A percentile compares a stretch with the other conserved stretches of the same genome.
These are phyloP conservation scores for Proales similis DNA, from an alignment of 1,140 invertebrate species.

Conservation along the genomic window DNA sequence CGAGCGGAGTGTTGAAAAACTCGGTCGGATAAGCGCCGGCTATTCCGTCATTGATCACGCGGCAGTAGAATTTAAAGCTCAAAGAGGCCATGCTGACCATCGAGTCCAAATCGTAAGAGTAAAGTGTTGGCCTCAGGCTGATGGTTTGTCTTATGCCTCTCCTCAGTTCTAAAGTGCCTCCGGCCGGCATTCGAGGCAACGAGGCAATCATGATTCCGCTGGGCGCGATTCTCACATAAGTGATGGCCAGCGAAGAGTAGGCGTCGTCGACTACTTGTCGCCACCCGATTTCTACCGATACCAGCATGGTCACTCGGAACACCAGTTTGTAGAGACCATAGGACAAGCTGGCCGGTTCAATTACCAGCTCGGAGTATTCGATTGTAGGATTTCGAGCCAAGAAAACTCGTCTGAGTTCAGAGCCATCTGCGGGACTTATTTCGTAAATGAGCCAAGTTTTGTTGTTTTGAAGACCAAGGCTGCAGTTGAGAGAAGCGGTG, in stretches of 20 bases:
- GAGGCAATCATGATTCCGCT: neutral
- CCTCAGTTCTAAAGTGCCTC: slow-evolving; percentile 6
- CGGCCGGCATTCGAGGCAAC: neutral
- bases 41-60: slow-evolving; percentile 8
- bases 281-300: neutral
- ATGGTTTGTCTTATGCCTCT: slow-evolving; percentile 4
- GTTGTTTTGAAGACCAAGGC: neutral
- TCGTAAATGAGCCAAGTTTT: slow-evolving; percentile 15
- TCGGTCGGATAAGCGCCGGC: slow-evolving; percentile 4
- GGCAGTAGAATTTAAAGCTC: slow-evolving; percentile 14
- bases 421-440: neutral
- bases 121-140: neutral
- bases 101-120: slow-evolving; percentile 6
- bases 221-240: slow-evolving; percentile 5
- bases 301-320: slow-evolving; percentile 1
- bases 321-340: slow-evolving; percentile 16
- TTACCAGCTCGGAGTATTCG: slow-evolving; percentile 26
- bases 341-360: slow-evolving; percentile 5
- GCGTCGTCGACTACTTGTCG: no score
- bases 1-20: no score
- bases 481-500: slow-evolving; percentile 15
- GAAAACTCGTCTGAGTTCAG: neutral
- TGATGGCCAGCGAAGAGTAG: no score
- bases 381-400: slow-evolving; percentile 14
- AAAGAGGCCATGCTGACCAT: neutral